Base-by-base conservation (phyloP, 2,797 vertebrate species). In the Halcyon chelicuti region DNA sequence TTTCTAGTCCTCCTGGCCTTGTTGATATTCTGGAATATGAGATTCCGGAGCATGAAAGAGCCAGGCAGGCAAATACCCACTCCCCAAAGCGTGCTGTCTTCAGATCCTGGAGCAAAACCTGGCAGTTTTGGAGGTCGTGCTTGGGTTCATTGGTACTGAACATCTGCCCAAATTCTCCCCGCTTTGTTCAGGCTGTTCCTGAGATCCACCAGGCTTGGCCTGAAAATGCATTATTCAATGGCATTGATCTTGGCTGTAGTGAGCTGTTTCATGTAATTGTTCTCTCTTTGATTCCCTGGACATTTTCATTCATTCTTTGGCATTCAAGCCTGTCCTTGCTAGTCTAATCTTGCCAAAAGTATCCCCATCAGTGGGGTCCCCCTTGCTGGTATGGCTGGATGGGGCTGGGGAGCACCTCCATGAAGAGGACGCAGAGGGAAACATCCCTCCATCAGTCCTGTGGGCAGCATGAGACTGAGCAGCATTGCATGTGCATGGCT, bases 21-120 rank as follows among this genome's bases (percentile, higher is more conserved):
- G 78, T 80, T 85, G 94, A 89, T 78, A 58, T 82, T 72, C 68
- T 74, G 52, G 88, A 93, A 94, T 94, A 96, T 67, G 58, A 66
- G 78, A 94, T 87, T 85, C 54, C 63, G 29, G 77, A 49, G 76
- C 0, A 1, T 58, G 74, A 46, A 76, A 42, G 75, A 82, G 77
- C 61, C 40, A 63, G 63, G 63, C 61, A 91, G 80, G 82, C 70
- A 88, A 92, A 92, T 14, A 54, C 52, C 61, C 2, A 0, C 31
- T 76, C 74, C 67, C 47, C 63, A 70, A 7, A 78, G 67, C 0
- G 0, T 9, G 49, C 52, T 75, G 19, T 46, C 71, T 61, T 44
- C 81, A 51, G 46, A 33, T 17, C 60, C 29, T 1, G 1, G 49
- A 39, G 78, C 51, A 35, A 77, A 90, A 40, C 40, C 68, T 62